A percentile compares a stretch with the other conserved stretches of the same genome.
Evolutionary conservation across 2,113 vertebrate genomes (phyloP).

Genomic region (Caranx ignobilis): DNA sequence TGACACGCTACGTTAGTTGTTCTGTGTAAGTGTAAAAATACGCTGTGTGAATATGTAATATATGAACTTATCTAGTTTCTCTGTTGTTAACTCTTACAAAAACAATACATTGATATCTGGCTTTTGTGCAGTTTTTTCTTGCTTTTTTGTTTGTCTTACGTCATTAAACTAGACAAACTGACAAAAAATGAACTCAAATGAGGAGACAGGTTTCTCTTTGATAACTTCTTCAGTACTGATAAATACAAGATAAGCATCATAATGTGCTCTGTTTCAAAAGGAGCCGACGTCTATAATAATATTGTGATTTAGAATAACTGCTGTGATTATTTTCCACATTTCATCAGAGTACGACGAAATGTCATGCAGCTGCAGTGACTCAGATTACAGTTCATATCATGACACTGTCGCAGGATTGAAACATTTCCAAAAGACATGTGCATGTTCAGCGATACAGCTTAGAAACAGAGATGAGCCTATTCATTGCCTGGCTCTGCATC

Average conservation of each 20-base stretch:
- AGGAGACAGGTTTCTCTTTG: neutral
- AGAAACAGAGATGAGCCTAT: conserved; percentile 2
- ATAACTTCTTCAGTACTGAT: neutral
- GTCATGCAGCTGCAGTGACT: conserved; percentile 3
- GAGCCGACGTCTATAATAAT: neutral
- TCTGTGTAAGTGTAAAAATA: too few relatives aligned
- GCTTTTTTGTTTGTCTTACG: neutral
- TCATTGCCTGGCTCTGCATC: neutral
- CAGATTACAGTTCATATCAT: neutral
- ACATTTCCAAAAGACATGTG: conserved; percentile 18
- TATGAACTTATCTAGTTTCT: too few relatives aligned
- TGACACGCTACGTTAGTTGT: too few relatives aligned
- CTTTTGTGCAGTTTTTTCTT: too few relatives aligned
- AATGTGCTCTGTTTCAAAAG: neutral
- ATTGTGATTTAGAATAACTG: neutral
- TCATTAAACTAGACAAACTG: neutral
- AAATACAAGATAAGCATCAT: neutral
- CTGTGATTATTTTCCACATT: neutral
- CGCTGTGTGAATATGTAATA: neutral
- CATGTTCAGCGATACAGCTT: conserved; percentile 6
- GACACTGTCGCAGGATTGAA: neutral
- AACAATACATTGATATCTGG: too few relatives aligned
- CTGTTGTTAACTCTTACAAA: too few relatives aligned
- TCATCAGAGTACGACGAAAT: neutral
- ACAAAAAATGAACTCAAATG: neutral